phyloP scores from a whole-genome alignment of 35 echinoderm and acorn worm species.

The Ptychodera flava region DNA sequence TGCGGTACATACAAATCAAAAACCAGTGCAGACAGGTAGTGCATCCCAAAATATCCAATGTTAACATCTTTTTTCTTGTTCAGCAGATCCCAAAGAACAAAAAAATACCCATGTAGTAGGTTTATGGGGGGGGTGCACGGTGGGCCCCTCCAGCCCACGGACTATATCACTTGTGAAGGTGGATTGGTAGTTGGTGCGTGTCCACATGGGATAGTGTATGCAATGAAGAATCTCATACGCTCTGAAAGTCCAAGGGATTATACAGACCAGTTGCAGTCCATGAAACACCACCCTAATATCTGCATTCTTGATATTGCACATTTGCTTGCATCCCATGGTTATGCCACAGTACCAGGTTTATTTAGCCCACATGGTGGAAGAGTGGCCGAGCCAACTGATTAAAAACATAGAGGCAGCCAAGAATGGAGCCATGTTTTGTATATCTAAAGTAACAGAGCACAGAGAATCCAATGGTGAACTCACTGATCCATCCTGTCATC shows the following conservation, averaged over 20 bases:
- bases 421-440: not conserved
- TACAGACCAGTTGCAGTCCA: constrained; percentile 17
- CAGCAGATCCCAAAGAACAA: too few relatives aligned
- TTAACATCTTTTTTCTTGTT: too few relatives aligned
- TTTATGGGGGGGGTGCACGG: too few relatives aligned
- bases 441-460: not conserved
- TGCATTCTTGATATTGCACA: constrained; percentile 48
- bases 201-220: constrained; percentile 42
- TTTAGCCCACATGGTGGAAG: constrained; percentile 33
- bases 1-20: too few relatives aligned
- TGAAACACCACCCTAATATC: constrained; percentile 39
- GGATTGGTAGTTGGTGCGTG: not conserved
- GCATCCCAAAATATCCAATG: too few relatives aligned
- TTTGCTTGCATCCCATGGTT: constrained; percentile 32
- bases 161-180: not conserved
- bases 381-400: constrained; percentile 1
- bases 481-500: not conserved
- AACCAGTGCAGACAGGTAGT: too few relatives aligned
- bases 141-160: too few relatives aligned
- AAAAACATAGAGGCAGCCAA: not conserved
- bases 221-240: not conserved
- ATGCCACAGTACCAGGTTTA: constrained; percentile 21
- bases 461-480: not conserved
- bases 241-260: constrained; percentile 30
- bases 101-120: too few relatives aligned